These are phyloP conservation scores for Ennomos erosarius DNA, from an alignment of 2,888 invertebrate species.

Conservation along the genomic window DNA sequence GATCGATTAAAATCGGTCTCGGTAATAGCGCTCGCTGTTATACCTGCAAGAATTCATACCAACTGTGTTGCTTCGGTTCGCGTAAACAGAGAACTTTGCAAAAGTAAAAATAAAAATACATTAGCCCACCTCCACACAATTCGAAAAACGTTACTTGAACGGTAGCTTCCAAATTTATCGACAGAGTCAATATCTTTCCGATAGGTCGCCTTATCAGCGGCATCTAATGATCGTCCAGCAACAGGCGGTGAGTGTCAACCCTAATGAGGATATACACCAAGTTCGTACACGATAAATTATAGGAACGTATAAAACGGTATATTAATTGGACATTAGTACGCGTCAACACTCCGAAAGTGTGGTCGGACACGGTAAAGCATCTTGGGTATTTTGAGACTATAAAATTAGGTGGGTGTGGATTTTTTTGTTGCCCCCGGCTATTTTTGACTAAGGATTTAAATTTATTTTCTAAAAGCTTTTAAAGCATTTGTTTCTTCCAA, in stretches of 20 bases:
- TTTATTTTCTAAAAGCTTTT: conserved; percentile 54
- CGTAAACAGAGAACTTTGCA: no score
- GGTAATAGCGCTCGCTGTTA: no score
- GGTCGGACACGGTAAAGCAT: conserved; percentile 57
- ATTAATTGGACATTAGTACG: conserved; percentile 82
- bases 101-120: no score
- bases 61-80: no score
- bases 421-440: conserved; percentile 56
- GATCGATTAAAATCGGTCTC: no score
- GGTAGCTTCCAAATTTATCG: conserved; percentile 60
- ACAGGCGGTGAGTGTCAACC: conserved; percentile 78
- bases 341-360: conserved; percentile 65
- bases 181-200: conserved; percentile 50
- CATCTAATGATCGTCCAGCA: conserved; percentile 77
- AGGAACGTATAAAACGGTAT: conserved; percentile 75
- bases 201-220: conserved; percentile 69
- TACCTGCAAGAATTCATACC: no score
- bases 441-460: conserved; percentile 59
- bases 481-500: conserved; percentile 46
- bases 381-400: conserved; percentile 54
- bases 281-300: conserved; percentile 76
- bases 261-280: conserved; percentile 81
- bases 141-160: conserved; percentile 46
- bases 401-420: conserved; percentile 68
- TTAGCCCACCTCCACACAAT: not conserved